Percentiles rank a stretch among this genome's conserved stretches.
Conservation (phyloP, 2,888 invertebrate species). For the Campoplex nolae region DNA sequence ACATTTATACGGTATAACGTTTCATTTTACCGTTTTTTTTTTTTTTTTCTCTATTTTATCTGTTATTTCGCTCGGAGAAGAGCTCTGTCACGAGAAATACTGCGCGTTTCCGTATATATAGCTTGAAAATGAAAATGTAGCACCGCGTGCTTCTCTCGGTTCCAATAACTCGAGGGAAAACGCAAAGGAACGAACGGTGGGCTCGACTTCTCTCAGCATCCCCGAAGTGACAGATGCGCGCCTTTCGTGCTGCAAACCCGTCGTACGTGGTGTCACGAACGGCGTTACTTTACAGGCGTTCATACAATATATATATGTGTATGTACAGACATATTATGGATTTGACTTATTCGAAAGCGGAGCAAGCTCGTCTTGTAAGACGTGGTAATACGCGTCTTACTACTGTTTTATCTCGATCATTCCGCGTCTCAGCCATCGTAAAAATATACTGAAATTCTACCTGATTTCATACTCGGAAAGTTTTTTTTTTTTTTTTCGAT, state of each 20-base stretch:
- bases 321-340: neutral
- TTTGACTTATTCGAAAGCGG: constrained; percentile 34
- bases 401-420: constrained; percentile 17
- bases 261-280: constrained; percentile 71
- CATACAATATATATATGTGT: neutral
- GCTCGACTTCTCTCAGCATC: constrained; percentile 36
- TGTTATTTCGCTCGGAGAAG: constrained; percentile 14
- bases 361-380: constrained; percentile 43
- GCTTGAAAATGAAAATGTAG: constrained; percentile 70
- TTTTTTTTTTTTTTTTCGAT: too few relatives aligned
- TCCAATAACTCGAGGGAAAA: constrained; percentile 68
- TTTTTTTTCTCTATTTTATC: too few relatives aligned
- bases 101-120: constrained; percentile 28
- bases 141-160: constrained; percentile 63
- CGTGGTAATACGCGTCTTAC: constrained; percentile 60
- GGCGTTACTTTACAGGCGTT: constrained; percentile 59
- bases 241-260: constrained; percentile 69
- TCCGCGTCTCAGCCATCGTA: constrained; percentile 23
- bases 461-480: neutral
- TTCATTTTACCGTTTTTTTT: constrained; percentile 42
- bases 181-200: constrained; percentile 18
- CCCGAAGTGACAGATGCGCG: constrained; percentile 71
- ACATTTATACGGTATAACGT: constrained; percentile 39
- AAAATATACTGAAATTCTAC: neutral
- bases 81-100: constrained; percentile 51